Conservation (phyloP, 2,113 vertebrate genomes). For the Chaetorhynchus papuensis region DNA sequence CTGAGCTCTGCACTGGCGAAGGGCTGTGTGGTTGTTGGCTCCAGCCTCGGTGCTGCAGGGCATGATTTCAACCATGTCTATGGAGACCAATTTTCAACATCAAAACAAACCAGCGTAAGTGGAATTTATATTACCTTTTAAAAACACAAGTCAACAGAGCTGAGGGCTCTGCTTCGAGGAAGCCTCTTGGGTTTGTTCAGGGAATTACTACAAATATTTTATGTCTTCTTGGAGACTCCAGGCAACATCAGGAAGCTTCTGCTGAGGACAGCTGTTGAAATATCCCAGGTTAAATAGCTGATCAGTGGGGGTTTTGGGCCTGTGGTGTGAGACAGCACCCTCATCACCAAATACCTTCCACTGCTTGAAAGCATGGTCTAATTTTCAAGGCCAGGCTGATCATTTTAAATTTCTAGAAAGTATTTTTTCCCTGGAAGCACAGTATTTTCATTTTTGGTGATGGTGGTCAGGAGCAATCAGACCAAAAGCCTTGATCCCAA, state of each 20-base stretch:
- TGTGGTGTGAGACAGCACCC: background rate
- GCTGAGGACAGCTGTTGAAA: background rate
- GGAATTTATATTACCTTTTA: constrained; percentile 70
- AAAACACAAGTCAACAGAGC: constrained; percentile 72
- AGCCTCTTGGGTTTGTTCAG: constrained; percentile 40
- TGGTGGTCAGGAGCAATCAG: background rate
- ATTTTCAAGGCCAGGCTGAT: background rate
- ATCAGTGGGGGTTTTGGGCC: background rate
- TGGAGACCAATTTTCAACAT: constrained; percentile 79
- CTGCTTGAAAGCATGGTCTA: background rate
- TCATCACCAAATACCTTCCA: background rate
- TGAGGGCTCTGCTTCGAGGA: constrained; percentile 57
- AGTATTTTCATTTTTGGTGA: background rate
- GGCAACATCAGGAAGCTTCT: background rate
- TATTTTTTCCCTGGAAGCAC: rapidly evolving
- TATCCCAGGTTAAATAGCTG: background rate
- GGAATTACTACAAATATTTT: constrained; percentile 48
- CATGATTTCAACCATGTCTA: constrained; percentile 75
- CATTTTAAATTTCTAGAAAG: background rate
- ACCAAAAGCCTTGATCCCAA: background rate
- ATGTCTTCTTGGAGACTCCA: constrained; percentile 21
- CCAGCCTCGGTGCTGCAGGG: constrained; percentile 40
- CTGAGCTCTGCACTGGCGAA: constrained; percentile 57
- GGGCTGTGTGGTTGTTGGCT: constrained; percentile 71
- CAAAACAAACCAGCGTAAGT: constrained; percentile 75